Evolutionary conservation across 1,140 invertebrate species (phyloP).

Genomic region (Pseudomyrmex concolor): DNA sequence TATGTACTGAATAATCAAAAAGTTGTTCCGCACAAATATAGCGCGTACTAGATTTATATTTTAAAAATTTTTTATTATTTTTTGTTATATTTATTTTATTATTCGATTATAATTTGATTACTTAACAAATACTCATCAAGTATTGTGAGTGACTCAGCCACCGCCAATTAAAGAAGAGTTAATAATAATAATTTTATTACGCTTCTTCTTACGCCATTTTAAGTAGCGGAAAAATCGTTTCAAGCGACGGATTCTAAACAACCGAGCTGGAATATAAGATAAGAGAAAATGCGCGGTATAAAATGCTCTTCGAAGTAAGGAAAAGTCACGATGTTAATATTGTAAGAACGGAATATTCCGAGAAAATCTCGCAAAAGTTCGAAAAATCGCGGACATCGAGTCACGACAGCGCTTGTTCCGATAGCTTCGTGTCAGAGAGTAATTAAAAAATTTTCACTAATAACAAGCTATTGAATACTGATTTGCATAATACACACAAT

Average conservation of each 20-base stretch:
- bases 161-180: neutral
- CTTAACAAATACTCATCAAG: no score
- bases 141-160: no score
- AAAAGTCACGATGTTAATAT: neutral
- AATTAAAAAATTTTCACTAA: constrained; percentile 1
- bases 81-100: no score
- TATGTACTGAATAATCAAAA: no score
- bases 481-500: no score
- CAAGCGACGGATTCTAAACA: constrained; percentile 59
- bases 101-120: no score
- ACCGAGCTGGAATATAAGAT: constrained; percentile 68
- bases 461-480: neutral
- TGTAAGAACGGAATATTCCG: constrained; percentile 5
- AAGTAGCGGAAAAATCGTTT: constrained; percentile 26
- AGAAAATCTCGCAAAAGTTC: constrained; percentile 12
- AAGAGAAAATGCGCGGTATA: constrained; percentile 26
- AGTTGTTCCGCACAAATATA: no score
- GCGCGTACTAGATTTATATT: no score
- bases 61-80: no score
- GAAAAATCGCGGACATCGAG: neutral
- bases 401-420: neutral
- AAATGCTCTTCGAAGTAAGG: constrained; percentile 39
- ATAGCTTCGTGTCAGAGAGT: neutral
- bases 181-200: constrained; percentile 25
- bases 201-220: constrained; percentile 14